Conservation (phyloP, 1,140 invertebrate species). For the Leptinotarsa defecta region DNA sequence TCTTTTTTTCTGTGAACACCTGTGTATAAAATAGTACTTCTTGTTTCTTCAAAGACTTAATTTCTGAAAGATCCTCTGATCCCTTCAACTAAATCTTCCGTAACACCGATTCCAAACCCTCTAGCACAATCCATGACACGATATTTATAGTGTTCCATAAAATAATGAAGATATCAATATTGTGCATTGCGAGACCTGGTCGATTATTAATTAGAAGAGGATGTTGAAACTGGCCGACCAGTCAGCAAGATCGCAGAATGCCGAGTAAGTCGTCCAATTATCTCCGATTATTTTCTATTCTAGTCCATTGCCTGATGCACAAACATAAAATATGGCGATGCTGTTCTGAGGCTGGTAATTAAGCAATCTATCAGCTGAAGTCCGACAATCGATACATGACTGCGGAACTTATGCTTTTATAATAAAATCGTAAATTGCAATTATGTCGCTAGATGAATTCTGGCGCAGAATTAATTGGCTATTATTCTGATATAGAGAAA, state of each 20-base stretch:
- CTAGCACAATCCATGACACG: neutral
- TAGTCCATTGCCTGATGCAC: conserved; percentile 17
- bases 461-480: neutral
- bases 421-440: conserved; percentile 19
- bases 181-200: conserved; percentile 25
- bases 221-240: conserved; percentile 26
- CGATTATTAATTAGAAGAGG: conserved; percentile 39
- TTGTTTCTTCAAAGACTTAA: no score
- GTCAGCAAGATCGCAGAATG: conserved; percentile 36
- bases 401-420: conserved; percentile 28
- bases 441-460: conserved; percentile 3
- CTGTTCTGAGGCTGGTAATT: conserved; percentile 46
- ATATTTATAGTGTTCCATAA: conserved; percentile 2
- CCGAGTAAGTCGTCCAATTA: conserved; percentile 49
- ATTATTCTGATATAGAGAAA: no score
- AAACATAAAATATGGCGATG: conserved; percentile 47
- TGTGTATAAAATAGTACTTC: no score
- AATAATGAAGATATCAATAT: conserved; percentile 43
- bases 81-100: no score
- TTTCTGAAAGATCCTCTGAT: no score
- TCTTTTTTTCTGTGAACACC: no score
- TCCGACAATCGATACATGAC: conserved; percentile 36
- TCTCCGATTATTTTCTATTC: conserved; percentile 48
- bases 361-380: conserved; percentile 51
- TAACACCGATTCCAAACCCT: no score